These are phyloP conservation scores for Rhombomys opimus DNA, from an alignment of 2,113 vertebrate species.

Conservation along the genomic window DNA sequence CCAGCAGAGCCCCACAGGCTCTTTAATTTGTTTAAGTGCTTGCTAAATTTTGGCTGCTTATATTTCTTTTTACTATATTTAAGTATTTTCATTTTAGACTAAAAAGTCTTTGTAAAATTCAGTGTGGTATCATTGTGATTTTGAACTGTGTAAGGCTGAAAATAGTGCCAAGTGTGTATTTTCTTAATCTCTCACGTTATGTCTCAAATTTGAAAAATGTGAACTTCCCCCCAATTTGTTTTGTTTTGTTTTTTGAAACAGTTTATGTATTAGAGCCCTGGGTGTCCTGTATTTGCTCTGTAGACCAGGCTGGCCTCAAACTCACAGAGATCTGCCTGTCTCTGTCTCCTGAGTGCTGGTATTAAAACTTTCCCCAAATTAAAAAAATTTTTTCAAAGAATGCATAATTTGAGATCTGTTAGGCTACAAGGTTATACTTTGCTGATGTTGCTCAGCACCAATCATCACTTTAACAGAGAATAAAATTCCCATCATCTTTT, in stretches of 20 bases:
- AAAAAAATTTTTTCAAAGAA: not conserved
- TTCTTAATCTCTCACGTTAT: conserved; percentile 52
- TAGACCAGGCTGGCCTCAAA: too few species aligned
- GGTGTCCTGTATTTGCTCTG: too few species aligned
- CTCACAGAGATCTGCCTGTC: too few species aligned
- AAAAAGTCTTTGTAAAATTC: conserved; percentile 60
- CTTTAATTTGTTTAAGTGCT: conserved; percentile 53
- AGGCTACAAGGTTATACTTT: not conserved
- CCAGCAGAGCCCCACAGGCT: not conserved
- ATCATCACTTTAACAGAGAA: not conserved
- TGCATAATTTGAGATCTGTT: conserved; percentile 46
- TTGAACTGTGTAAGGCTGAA: conserved; percentile 55
- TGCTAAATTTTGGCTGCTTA: conserved; percentile 42
- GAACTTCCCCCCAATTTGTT: not conserved
- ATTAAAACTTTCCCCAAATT: not conserved
- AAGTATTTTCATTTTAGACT: conserved; percentile 52
- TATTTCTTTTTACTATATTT: conserved; percentile 36
- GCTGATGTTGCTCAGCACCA: not conserved
- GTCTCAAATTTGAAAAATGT: conserved; percentile 62
- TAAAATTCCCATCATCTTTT: not conserved
- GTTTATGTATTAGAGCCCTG: too few species aligned
- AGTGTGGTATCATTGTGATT: conserved; percentile 1
- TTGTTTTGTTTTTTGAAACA: too few species aligned
- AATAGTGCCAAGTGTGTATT: conserved; percentile 56
- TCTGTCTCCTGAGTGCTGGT: too few species aligned